Percentiles rank a stretch among this genome's conserved stretches.
Evolutionary conservation across 2,888 invertebrate genomes (phyloP).

Genomic region (Druceiella hillmani): DNA sequence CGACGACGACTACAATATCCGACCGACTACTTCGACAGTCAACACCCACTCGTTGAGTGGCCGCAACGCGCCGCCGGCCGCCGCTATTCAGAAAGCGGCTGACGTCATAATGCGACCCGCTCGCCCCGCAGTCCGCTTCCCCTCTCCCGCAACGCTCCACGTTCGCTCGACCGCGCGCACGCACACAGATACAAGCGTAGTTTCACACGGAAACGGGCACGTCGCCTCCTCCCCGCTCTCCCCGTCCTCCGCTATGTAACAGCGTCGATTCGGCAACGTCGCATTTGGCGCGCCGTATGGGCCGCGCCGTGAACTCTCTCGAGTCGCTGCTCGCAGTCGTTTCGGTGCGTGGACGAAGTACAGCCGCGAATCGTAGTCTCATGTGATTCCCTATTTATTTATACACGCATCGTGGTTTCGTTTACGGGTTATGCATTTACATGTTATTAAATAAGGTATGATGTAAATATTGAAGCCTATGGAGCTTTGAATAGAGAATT

Average conservation of each 20-base stretch:
- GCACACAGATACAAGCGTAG: conserved; percentile 42
- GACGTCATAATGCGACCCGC: conserved; percentile 24
- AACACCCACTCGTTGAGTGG: neutral
- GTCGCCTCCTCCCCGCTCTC: conserved; percentile 37
- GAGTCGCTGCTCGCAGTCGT: no score
- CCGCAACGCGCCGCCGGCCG: conserved; percentile 23
- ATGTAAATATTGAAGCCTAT: no score
- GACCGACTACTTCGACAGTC: conserved; percentile 11
- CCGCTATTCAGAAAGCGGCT: conserved; percentile 8
- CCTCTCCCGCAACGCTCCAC: conserved; percentile 23
- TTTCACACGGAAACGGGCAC: conserved; percentile 53
- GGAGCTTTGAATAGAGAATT: no score
- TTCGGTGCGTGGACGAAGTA: no score
- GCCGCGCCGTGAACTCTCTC: no score
- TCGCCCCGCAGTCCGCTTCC: conserved; percentile 19
- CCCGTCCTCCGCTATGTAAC: conserved; percentile 38
- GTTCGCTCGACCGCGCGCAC: conserved; percentile 21
- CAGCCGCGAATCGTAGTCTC: no score
- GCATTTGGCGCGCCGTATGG: no score
- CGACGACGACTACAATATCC: conserved; percentile 26
- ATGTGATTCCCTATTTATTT: no score
- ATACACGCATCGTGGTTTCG: no score
- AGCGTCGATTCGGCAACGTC: conserved; percentile 50
- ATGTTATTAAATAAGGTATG: no score
- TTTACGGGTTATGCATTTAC: no score